phyloP scores from a whole-genome alignment of 2,113 vertebrate genomes.

The Empidonax alnorum region DNA sequence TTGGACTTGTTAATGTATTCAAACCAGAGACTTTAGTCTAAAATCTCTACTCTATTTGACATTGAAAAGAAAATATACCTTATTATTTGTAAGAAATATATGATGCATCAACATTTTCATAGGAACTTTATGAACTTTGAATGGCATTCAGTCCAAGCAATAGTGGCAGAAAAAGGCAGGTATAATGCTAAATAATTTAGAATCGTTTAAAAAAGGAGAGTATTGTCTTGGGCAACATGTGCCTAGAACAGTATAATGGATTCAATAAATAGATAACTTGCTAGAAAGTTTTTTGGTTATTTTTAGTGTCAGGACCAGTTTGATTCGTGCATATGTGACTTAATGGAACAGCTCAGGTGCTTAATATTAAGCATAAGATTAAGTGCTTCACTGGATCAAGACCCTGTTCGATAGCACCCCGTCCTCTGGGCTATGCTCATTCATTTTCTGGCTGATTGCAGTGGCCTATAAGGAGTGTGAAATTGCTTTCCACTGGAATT shows the following conservation, averaged over 20 bases:
- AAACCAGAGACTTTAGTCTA: not conserved
- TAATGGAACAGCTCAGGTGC: not conserved
- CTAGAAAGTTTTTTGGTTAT: not conserved
- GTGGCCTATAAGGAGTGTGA: not conserved
- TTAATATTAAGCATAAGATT: not conserved
- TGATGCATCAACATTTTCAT: not conserved
- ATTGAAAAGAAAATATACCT: not conserved
- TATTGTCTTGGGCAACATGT: accelerated
- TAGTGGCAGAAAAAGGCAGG: not conserved
- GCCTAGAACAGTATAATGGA: not conserved
- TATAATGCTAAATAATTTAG: not conserved
- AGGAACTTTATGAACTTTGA: not conserved
- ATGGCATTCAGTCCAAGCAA: not conserved
- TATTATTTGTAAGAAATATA: not conserved
- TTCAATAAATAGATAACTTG: not conserved
- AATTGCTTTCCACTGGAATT: conserved; percentile 43
- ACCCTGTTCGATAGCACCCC: not conserved
- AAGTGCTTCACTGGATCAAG: conserved; percentile 29
- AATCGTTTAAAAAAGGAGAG: not conserved
- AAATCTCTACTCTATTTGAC: not conserved
- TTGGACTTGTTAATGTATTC: not conserved
- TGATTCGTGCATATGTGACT: not conserved
- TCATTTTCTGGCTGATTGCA: conserved; percentile 27
- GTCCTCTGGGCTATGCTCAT: not conserved
- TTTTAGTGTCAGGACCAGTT: not conserved